phyloP scores from a whole-genome alignment of 2,113 vertebrate species.

The Misgurnus anguillicaudatus region DNA sequence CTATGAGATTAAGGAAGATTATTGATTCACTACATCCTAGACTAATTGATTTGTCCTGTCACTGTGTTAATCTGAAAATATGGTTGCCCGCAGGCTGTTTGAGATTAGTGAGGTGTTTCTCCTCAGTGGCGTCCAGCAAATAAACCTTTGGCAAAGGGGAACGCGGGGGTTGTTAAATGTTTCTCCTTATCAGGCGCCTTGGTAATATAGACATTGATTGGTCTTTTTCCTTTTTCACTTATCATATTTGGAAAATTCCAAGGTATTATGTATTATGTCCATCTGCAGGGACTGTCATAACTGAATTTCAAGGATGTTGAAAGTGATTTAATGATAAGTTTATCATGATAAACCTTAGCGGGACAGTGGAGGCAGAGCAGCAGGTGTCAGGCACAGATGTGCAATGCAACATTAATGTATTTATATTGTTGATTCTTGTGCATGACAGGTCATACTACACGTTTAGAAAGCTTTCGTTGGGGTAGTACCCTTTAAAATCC shows the following conservation, averaged over 20 bases:
- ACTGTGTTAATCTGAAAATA: conserved; percentile 67
- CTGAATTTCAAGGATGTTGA: too few species aligned
- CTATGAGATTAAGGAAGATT: conserved; percentile 44
- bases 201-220: neutral
- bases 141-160: conserved; percentile 3
- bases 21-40: conserved; percentile 61
- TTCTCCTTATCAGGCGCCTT: neutral
- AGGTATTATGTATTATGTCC: too few species aligned
- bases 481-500: too few species aligned
- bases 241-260: neutral
- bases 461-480: too few species aligned
- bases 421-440: too few species aligned
- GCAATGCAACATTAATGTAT: too few species aligned
- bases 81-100: conserved; percentile 57
- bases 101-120: conserved; percentile 63
- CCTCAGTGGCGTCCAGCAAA: conserved; percentile 45
- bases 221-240: neutral
- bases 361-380: too few species aligned
- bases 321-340: too few species aligned
- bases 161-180: neutral
- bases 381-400: too few species aligned
- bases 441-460: too few species aligned
- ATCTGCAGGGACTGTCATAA: too few species aligned
- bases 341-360: too few species aligned
- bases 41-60: conserved; percentile 67